phyloP scores from a whole-genome alignment of 2,797 vertebrate species.

The Cynopterus sphinx region DNA sequence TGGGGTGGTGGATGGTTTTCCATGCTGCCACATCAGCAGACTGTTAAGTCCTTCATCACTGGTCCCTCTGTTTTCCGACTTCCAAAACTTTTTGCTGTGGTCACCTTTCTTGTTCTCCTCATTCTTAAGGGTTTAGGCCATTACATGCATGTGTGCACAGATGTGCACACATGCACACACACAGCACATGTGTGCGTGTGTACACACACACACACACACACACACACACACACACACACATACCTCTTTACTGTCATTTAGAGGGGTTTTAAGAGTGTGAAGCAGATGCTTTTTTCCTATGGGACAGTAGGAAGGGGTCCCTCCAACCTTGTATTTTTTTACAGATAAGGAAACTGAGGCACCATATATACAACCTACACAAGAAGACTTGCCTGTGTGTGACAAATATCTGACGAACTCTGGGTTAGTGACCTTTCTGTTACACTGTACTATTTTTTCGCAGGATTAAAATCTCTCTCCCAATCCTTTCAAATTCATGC shows the following conservation, averaged over 20 bases:
- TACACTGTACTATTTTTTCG: background rate
- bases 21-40: too few relatives aligned
- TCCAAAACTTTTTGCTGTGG: background rate
- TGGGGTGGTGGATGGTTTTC: background rate
- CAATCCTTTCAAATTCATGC: background rate
- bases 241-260: background rate
- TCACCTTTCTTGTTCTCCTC: background rate
- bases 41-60: background rate
- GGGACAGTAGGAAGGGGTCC: background rate
- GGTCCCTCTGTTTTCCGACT: background rate
- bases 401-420: background rate
- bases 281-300: background rate
- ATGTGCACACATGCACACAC: rapidly evolving
- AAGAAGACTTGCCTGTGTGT: background rate
- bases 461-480: background rate
- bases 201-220: too few relatives aligned
- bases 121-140: background rate
- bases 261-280: background rate
- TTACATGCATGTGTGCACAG: background rate
- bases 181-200: too few relatives aligned
- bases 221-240: background rate
- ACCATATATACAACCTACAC: background rate
- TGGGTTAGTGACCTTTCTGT: background rate
- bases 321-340: background rate
- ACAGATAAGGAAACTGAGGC: background rate